Evolutionary conservation across 2,888 invertebrate genomes (phyloP).

Genomic region (Epistrophe eligans): DNA sequence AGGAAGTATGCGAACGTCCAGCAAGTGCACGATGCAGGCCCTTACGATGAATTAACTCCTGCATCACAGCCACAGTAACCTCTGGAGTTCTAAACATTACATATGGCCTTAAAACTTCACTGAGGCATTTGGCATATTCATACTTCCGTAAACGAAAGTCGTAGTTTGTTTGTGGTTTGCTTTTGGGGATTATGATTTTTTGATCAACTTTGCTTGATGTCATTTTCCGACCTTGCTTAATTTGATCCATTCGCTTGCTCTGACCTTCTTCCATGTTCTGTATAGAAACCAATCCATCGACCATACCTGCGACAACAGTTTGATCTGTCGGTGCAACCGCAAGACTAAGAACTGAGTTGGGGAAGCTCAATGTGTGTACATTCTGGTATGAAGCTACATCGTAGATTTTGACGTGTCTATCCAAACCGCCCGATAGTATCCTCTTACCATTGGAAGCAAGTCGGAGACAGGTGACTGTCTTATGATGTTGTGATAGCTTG

Average conservation of each 20-base stretch:
- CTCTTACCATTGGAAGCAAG: constrained; percentile 92
- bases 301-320: constrained; percentile 95
- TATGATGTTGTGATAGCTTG: constrained; percentile 95
- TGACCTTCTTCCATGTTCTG: constrained; percentile 88
- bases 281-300: constrained; percentile 95
- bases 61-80: constrained; percentile 91
- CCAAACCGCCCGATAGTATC: constrained; percentile 94
- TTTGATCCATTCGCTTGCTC: constrained; percentile 81
- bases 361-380: constrained; percentile 94
- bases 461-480: constrained; percentile 94
- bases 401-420: constrained; percentile 96
- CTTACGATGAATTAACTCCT: constrained; percentile 93
- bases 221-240: background rate
- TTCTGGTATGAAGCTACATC: constrained; percentile 93
- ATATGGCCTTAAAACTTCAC: constrained; percentile 87
- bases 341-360: constrained; percentile 95
- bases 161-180: constrained; percentile 82
- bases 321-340: constrained; percentile 91
- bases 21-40: constrained; percentile 90
- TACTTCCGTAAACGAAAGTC: constrained; percentile 91
- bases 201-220: constrained; percentile 84
- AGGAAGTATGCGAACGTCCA: constrained; percentile 88
- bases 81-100: constrained; percentile 89
- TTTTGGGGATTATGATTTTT: constrained; percentile 84
- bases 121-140: constrained; percentile 92